Percentiles rank a stretch among this genome's conserved stretches.
These are phyloP conservation scores for Hippopotamus amphibius DNA, from an alignment of 2,113 vertebrate genomes.

Conservation along the genomic window DNA sequence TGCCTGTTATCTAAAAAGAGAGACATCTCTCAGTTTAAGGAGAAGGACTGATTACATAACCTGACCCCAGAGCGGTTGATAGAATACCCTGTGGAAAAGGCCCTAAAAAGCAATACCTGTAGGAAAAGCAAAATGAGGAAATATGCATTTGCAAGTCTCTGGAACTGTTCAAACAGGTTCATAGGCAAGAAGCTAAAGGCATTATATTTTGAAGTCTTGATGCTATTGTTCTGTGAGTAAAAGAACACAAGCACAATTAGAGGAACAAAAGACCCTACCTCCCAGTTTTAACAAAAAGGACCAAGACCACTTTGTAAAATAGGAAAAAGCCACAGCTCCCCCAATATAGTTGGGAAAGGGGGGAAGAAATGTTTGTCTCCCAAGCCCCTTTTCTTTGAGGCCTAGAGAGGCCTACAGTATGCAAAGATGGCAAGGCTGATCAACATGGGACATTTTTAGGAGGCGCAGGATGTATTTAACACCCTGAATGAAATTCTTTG, in stretches of 20 bases:
- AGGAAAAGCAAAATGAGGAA: slow-evolving; percentile 94
- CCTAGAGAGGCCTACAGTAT: not conserved
- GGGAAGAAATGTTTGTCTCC: not conserved
- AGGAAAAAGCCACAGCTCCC: not conserved
- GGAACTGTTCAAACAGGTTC: slow-evolving; percentile 98
- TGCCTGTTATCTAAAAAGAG: not conserved
- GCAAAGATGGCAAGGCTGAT: not conserved
- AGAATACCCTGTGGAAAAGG: slow-evolving; percentile 35
- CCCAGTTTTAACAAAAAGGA: not conserved
- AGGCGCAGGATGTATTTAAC: not conserved
- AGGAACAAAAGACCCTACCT: not conserved
- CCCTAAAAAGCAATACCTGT: slow-evolving; percentile 88
- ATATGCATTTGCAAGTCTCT: slow-evolving; percentile 96
- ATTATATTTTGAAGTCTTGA: slow-evolving; percentile 97
- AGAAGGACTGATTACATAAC: not conserved
- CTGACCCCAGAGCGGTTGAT: not conserved
- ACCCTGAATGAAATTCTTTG: not conserved
- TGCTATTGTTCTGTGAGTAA: slow-evolving; percentile 91
- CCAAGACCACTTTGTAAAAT: not conserved
- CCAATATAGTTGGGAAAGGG: no score
- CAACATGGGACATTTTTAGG: not conserved
- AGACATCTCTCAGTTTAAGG: not conserved
- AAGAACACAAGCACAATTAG: slow-evolving; percentile 60
- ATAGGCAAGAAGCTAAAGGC: slow-evolving; percentile 95
- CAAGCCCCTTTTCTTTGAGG: not conserved